Percentiles rank a stretch among this genome's conserved stretches.
phyloP scores from a whole-genome alignment of 1,140 invertebrate species.

The Drosophila nigrodunni region DNA sequence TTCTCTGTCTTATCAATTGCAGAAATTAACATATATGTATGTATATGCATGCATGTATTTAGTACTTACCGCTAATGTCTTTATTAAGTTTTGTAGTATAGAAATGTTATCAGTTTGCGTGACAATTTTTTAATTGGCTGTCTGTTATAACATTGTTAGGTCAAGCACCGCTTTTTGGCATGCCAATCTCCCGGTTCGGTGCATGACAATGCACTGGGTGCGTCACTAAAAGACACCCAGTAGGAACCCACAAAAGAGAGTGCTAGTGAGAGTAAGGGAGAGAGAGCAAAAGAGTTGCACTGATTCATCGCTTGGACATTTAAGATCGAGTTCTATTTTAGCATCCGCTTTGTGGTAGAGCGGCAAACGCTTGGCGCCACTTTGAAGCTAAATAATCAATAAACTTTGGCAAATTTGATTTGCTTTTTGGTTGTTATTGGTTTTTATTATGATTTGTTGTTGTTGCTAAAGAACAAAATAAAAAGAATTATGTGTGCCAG shows the following conservation, averaged over 20 bases:
- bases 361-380: slow-evolving; percentile 72
- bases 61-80: slow-evolving; percentile 12
- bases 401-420: slow-evolving; percentile 56
- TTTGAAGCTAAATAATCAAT: slow-evolving; percentile 78
- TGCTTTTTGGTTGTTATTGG: slow-evolving; percentile 28
- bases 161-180: slow-evolving; percentile 74
- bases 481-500: slow-evolving; percentile 70
- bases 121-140: slow-evolving; percentile 61
- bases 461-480: slow-evolving; percentile 44
- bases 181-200: slow-evolving; percentile 43
- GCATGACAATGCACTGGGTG: slow-evolving; percentile 57
- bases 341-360: slow-evolving; percentile 64
- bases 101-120: slow-evolving; percentile 41
- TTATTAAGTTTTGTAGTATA: slow-evolving; percentile 23
- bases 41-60: not conserved
- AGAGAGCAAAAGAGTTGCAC: slow-evolving; percentile 24
- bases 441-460: slow-evolving; percentile 20
- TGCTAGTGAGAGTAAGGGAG: slow-evolving; percentile 34
- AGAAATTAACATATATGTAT: slow-evolving; percentile 63
- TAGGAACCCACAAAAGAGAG: slow-evolving; percentile 4
- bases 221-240: slow-evolving; percentile 49
- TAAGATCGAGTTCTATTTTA: slow-evolving; percentile 51
- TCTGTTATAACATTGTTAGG: slow-evolving; percentile 71
- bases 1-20: slow-evolving; percentile 71
- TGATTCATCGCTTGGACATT: slow-evolving; percentile 56